Base-by-base conservation (phyloP, 2,797 vertebrate species). In the Manis crassicaudata region DNA sequence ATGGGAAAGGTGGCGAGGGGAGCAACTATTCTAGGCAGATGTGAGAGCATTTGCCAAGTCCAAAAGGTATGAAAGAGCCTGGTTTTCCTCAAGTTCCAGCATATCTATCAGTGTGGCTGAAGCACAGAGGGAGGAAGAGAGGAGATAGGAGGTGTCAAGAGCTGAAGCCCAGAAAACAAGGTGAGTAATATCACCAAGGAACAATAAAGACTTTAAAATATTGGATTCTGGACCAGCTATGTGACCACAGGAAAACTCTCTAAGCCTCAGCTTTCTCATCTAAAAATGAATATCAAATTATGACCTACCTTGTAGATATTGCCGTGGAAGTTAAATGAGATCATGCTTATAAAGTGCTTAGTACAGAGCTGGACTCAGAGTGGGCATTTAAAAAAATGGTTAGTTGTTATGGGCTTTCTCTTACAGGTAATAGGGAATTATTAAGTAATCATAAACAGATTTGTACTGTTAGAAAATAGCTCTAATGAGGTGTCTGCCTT, bases 81-180 rank as follows among this genome's bases (percentile, higher is more conserved):
- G 86, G 92, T 76, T 91, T 92, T 54, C 62, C 86, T 97, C 94
- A 94, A 21, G 54, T 86, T 76, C 90, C 32, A 90, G 87, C 60
- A 58, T 35, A 82, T 76, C 72, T 72, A 75, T 94, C 92, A 21
- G 17, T 20, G 90, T 62, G 77, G 32, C 88, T 85, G 46, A 90
- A 83, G 54, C 82, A 18, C 20, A 29, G 43, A 76, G 35, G 37
- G 65, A 85, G 37, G 37, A 56, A 81, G 32, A 52, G 40, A 35
- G 29, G 52, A 92, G 87, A 75, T 0, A 60, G 72, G 65, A 85
- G 86, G 75, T 60, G 35, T 88, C 23, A 67, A 67, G 25, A n/a
- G 73, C 2, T 21, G 37, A 93, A 52, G 58, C 50, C 79, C 56
- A 68, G 52, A 60, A 79, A 84, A 67, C 46, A 58, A 73, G 46